These are phyloP conservation scores for Amblyteles armatorius DNA, from an alignment of 2,888 invertebrate species.

Conservation along the genomic window DNA sequence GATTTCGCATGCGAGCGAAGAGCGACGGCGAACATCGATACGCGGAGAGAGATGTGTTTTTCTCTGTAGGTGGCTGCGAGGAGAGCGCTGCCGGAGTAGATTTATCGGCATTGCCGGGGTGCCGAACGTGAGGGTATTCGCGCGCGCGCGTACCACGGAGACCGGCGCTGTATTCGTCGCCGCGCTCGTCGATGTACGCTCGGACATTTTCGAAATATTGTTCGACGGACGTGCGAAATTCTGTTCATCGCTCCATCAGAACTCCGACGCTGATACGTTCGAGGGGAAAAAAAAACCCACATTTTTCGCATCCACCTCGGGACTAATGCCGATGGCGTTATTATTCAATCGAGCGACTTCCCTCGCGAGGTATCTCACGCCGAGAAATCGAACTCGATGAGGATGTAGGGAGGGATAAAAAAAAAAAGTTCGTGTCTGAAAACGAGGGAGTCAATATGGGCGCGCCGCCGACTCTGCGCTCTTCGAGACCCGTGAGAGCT, in stretches of 20 bases:
- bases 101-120: slow-evolving; percentile 66
- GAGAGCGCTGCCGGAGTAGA: slow-evolving; percentile 49
- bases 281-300: not conserved
- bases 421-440: slow-evolving; percentile 65
- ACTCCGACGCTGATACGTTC: not conserved
- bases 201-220: not conserved
- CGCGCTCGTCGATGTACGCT: not conserved
- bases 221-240: not conserved
- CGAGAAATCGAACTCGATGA: slow-evolving; percentile 2
- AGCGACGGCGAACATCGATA: slow-evolving; percentile 10
- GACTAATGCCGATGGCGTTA: slow-evolving; percentile 5
- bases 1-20: slow-evolving; percentile 49
- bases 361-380: not conserved
- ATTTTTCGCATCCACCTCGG: not conserved
- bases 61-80: slow-evolving; percentile 62
- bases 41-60: slow-evolving; percentile 48
- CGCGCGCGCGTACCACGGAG: slow-evolving; percentile 34
- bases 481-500: slow-evolving; percentile 62
- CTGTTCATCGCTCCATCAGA: slow-evolving; percentile 12
- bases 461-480: slow-evolving; percentile 47
- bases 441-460: slow-evolving; percentile 67
- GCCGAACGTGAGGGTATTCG: slow-evolving; percentile 67
- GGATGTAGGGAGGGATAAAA: slow-evolving; percentile 26
- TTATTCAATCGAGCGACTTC: slow-evolving; percentile 13
- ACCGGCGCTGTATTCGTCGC: not conserved